Percentiles rank a stretch among this genome's conserved stretches.
phyloP scores from a whole-genome alignment of 2,888 invertebrate genomes.

The Phyllotreta cruciferae region DNA sequence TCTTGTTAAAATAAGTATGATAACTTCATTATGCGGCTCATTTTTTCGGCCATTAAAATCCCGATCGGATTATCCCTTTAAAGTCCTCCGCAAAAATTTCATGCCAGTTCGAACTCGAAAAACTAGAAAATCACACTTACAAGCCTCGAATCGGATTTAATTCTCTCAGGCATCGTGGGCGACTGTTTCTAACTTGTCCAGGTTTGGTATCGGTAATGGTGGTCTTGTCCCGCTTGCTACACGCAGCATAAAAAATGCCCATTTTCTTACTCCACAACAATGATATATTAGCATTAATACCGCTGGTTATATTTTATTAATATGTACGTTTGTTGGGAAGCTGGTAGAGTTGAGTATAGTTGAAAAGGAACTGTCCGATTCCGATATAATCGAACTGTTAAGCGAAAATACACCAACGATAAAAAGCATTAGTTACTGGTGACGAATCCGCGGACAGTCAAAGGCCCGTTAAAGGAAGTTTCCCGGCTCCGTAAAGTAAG shows the following conservation, averaged over 20 bases:
- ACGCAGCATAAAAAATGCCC: no score
- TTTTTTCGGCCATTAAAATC: slow-evolving; percentile 10
- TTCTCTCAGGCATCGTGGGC: slow-evolving; percentile 22
- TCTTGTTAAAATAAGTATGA: slow-evolving; percentile 24
- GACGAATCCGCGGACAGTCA: slow-evolving; percentile 31
- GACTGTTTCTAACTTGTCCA: slow-evolving; percentile 18
- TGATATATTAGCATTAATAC: no score
- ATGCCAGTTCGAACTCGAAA: no score
- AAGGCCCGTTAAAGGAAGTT: slow-evolving; percentile 31
- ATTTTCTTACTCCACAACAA: no score
- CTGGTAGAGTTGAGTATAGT: no score
- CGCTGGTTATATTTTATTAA: no score
- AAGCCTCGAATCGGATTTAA: slow-evolving; percentile 2
- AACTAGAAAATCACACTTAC: no score
- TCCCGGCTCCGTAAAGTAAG: slow-evolving; percentile 30
- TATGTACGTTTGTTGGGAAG: no score
- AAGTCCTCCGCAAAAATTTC: slow-evolving; percentile 6
- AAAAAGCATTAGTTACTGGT: slow-evolving; percentile 37
- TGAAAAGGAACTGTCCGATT: slow-evolving; percentile 3
- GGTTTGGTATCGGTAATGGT: slow-evolving; percentile 21
- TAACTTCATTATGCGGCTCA: slow-evolving; percentile 7
- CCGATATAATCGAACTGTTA: slow-evolving; percentile 6
- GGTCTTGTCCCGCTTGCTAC: slow-evolving; percentile 17
- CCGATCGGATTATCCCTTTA: not conserved
- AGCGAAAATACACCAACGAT: slow-evolving; percentile 36